A percentile compares a stretch with the other conserved stretches of the same genome.
Conservation (phyloP, 2,888 invertebrate genomes). For the Crioceris asparagi region DNA sequence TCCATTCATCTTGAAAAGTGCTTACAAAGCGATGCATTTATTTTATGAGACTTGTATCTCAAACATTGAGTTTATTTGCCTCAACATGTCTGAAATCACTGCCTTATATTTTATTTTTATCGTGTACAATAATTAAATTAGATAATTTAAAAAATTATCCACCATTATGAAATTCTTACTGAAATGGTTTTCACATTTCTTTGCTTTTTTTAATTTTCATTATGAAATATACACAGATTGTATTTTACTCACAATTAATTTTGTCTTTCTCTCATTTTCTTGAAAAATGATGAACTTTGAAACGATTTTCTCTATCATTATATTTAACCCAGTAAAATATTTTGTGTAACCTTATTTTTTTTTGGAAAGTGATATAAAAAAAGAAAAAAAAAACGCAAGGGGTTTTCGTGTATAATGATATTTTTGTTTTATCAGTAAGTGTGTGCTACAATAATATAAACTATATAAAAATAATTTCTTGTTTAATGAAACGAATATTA, state of each 20-base stretch:
- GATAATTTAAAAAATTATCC: not conserved
- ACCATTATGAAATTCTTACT: too few relatives aligned
- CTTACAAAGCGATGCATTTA: too few relatives aligned
- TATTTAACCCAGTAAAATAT: too few relatives aligned
- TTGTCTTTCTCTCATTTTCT: too few relatives aligned
- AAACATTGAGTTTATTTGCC: not conserved
- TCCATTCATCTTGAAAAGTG: too few relatives aligned
- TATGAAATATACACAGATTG: too few relatives aligned
- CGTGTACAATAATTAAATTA: not conserved
- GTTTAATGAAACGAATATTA: constrained; percentile 9
- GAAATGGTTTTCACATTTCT: constrained; percentile 5
- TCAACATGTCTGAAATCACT: not conserved
- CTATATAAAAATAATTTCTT: constrained; percentile 18
- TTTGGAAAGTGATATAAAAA: constrained; percentile 3
- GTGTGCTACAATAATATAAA: constrained; percentile 17
- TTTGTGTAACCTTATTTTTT: constrained; percentile 6
- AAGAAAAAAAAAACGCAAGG: constrained; percentile 3
- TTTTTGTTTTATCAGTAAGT: constrained; percentile 12
- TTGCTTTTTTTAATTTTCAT: too few relatives aligned
- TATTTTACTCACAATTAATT: too few relatives aligned
- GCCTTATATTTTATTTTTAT: not conserved
- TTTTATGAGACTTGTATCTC: not conserved
- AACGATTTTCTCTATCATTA: too few relatives aligned
- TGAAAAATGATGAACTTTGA: constrained; percentile 9
- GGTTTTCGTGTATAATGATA: constrained; percentile 10